Evolutionary conservation across 2,888 invertebrate species (phyloP).

Genomic region (Phortica magna): DNA sequence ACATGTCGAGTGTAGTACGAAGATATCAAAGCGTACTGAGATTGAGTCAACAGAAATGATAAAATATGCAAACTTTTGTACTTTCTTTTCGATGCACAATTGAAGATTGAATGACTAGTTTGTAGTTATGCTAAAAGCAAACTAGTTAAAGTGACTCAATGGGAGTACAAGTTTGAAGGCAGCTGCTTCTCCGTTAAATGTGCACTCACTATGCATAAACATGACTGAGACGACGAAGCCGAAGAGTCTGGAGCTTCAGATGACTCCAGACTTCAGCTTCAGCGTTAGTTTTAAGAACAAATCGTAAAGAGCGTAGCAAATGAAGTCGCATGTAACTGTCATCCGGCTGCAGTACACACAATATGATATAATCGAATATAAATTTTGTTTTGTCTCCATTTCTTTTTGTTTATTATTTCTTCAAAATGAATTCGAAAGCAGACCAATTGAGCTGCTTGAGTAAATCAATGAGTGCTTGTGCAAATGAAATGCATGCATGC

Average conservation of each 20-base stretch:
- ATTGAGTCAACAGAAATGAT: not conserved
- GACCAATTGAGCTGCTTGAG: not conserved
- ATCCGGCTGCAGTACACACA: not conserved
- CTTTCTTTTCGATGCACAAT: not conserved
- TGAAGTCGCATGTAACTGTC: not conserved
- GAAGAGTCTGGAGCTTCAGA: too few relatives aligned
- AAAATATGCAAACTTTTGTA: not conserved
- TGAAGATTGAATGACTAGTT: not conserved
- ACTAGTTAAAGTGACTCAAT: not conserved
- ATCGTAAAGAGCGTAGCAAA: slow-evolving; percentile 14
- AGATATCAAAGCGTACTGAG: not conserved
- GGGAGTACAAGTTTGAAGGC: not conserved
- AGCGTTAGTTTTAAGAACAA: not conserved
- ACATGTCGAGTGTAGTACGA: not conserved
- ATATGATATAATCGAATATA: not conserved
- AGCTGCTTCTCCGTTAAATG: not conserved
- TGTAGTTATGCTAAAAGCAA: not conserved
- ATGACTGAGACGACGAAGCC: too few relatives aligned
- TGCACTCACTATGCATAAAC: too few relatives aligned
- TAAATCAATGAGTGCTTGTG: not conserved
- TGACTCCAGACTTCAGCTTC: not conserved
- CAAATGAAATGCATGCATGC: not conserved
- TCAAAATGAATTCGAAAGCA: not conserved
- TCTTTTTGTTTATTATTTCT: not conserved
- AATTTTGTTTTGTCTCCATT: not conserved